Conservation (phyloP, 2,113 vertebrate genomes). For the Hydropotes inermis region DNA sequence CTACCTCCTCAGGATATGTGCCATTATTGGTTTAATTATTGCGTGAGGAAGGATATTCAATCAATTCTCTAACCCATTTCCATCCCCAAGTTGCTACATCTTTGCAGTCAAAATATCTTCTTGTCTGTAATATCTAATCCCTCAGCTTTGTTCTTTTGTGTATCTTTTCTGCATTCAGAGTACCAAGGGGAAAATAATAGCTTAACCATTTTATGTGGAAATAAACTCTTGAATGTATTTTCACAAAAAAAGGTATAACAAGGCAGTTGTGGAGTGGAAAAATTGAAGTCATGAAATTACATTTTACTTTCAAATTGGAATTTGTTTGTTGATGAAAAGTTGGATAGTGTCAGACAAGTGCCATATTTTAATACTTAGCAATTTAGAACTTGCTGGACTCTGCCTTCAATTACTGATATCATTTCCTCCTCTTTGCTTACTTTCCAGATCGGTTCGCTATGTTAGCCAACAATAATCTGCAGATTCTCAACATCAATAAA, state of each 20-base stretch:
- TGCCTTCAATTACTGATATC: constrained; percentile 50
- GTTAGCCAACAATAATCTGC: constrained; percentile 94
- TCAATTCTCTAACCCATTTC: neutral
- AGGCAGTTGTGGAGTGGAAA: neutral
- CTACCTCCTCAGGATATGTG: neutral
- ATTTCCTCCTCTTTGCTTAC: constrained; percentile 61
- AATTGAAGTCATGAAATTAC: constrained; percentile 48
- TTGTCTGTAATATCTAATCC: neutral
- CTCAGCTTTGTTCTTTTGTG: constrained; percentile 35
- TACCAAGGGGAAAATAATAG: constrained; percentile 39
- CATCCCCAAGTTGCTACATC: neutral
- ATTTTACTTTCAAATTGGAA: constrained; percentile 76
- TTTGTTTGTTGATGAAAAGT: constrained; percentile 59
- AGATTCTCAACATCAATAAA: constrained; percentile 95
- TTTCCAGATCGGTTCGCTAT: constrained; percentile 90
- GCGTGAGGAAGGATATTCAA: neutral
- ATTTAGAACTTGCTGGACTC: neutral
- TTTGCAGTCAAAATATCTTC: constrained; percentile 33
- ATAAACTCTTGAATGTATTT: constrained; percentile 55
- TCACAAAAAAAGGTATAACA: neutral
- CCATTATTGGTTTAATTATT: constrained; percentile 51
- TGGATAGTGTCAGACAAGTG: constrained; percentile 37
- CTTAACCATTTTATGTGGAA: constrained; percentile 20
- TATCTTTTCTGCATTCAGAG: constrained; percentile 31
- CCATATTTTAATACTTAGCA: constrained; percentile 46